Evolutionary conservation across 2,113 vertebrate species (phyloP), one percentile per base, ranked within the genome.

Genomic region (Uria lomvia): DNA sequence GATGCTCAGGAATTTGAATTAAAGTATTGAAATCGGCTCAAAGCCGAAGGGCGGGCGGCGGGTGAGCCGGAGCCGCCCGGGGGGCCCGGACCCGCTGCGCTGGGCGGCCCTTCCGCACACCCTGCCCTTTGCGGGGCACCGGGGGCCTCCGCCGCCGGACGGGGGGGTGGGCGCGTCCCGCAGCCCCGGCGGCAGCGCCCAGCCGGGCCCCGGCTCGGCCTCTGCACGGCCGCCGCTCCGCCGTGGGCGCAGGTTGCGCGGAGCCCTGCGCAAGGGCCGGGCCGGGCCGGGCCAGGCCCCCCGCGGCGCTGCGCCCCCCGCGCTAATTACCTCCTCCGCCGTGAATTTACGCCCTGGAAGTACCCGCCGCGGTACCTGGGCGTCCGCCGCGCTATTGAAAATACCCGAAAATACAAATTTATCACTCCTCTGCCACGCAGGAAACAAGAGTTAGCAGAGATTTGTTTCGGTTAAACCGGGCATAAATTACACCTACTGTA

Each of bases 401-500:
- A 90, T 22, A 42, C 70, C 86, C 82, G 42, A 83, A 96, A 77
- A 62, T 12, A 38, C 34, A 8, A 1, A 66, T 89, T 74, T 34
- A 11, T 79, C 34, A 6, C 38, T 36, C 21, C 56, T 14, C 36
- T 6, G 74, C 77, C 21, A 26, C 15, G 12, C 76, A n/a, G 90
- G 68, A 56, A 65, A 23, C 24, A 4, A 15, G 82, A 82, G 40
- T 42, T 87, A 24, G 63, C 32, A 1, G 73, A 63, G 83, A 75
- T 90, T 86, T 67, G 90, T 90, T 90, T 74, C 45, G 53, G 52
- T 90, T 59, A 24, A 76, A 34, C 20, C 42, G 56, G 82, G 88
- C 66, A 40, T 78, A 58, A 95, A 81, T 87, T 59, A 49, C n/a
- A 18, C 60, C 75, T 26, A 8, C 62, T 34, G 87, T 18, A 84